Percentiles rank a stretch among this genome's conserved stretches.
Evolutionary conservation across 2,797 vertebrate genomes (phyloP).

Genomic region (Sardinella longiceps): DNA sequence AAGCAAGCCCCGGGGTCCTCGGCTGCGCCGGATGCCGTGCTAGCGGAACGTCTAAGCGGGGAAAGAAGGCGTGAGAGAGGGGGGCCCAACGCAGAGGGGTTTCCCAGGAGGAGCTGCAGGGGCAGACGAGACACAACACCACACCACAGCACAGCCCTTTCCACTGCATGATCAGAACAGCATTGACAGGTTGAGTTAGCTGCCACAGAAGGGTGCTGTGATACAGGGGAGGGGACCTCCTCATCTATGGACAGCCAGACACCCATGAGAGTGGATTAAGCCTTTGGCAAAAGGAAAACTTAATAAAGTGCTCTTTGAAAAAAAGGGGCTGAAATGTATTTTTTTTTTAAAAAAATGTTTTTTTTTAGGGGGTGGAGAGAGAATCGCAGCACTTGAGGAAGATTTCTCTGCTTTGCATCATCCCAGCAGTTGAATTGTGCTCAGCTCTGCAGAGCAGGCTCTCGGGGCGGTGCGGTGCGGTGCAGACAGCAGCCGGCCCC

Average conservation of each 20-base stretch:
- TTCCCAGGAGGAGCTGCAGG: background rate
- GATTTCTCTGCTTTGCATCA: constrained; percentile 47
- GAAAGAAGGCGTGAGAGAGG: background rate
- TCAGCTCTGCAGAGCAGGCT: no score
- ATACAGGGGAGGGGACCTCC: background rate
- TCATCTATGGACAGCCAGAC: background rate
- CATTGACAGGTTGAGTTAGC: background rate
- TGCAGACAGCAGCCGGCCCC: background rate
- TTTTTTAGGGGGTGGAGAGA: background rate
- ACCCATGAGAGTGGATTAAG: background rate
- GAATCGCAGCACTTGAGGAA: background rate
- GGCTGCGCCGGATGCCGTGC: background rate
- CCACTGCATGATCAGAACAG: background rate
- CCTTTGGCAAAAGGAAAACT: background rate
- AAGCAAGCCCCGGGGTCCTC: background rate
- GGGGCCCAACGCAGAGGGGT: background rate
- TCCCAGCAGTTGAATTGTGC: no score
- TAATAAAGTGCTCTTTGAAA: background rate
- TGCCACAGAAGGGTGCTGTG: background rate
- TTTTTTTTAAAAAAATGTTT: background rate
- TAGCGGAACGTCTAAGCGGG: background rate
- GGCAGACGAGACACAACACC: background rate
- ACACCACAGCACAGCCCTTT: background rate
- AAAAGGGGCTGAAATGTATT: background rate
- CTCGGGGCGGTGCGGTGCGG: no score